phyloP scores from a whole-genome alignment of 2,888 invertebrate species.

The Ceriagrion tenellum region DNA sequence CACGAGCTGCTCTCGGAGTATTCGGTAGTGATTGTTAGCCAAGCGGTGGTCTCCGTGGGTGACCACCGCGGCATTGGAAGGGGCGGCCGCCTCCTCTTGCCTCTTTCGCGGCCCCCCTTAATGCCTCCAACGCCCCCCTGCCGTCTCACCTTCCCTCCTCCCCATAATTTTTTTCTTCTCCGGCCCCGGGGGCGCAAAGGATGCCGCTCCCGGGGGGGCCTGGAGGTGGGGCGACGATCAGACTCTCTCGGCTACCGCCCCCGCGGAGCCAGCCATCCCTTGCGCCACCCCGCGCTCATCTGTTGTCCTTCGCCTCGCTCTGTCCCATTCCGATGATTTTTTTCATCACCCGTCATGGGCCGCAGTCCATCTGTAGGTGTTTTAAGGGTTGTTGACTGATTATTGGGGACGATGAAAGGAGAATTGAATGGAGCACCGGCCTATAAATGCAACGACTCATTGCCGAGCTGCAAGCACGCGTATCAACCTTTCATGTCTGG shows the following conservation, averaged over 20 bases:
- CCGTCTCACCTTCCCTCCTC: neutral
- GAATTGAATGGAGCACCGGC: neutral
- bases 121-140: constrained; percentile 24
- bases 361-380: neutral
- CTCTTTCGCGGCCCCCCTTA: constrained; percentile 12
- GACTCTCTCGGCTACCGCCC: constrained; percentile 45
- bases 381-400: neutral
- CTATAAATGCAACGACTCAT: neutral
- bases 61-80: neutral
- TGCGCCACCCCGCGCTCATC: neutral
- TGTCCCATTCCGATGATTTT: neutral
- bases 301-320: neutral
- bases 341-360: neutral
- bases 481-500: too few species aligned
- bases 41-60: constrained; percentile 39
- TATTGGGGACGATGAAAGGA: neutral
- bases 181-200: neutral
- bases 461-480: neutral
- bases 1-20: neutral
- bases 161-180: neutral
- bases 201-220: neutral
- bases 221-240: neutral
- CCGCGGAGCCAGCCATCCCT: neutral
- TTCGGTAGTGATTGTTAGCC: constrained; percentile 52
- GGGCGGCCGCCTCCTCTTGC: neutral